Conservation (phyloP, 2,888 invertebrate species). For the Sclerodermus sp. region DNA sequence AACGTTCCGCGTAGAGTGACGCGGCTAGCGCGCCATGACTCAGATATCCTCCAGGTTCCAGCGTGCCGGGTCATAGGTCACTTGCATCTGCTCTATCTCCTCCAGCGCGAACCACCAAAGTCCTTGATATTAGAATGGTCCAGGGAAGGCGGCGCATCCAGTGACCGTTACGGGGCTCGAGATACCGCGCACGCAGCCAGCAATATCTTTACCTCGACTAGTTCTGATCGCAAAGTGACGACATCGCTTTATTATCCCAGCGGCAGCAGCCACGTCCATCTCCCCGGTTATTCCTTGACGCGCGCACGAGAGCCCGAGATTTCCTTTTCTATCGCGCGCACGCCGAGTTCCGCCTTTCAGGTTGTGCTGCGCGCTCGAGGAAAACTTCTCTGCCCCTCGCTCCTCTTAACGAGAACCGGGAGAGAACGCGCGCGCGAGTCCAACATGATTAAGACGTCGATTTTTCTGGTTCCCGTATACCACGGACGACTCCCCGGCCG, state of each 20-base stretch:
- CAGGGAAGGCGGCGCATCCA: constrained; percentile 41
- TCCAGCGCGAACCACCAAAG: constrained; percentile 33
- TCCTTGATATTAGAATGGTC: constrained; percentile 57
- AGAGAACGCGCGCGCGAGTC: too few relatives aligned
- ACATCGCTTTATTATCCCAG: constrained; percentile 41
- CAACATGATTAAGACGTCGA: too few relatives aligned
- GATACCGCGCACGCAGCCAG: constrained; percentile 6
- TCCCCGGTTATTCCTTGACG: too few relatives aligned
- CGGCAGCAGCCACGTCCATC: constrained; percentile 3
- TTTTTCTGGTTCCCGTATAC: too few relatives aligned
- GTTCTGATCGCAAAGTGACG: constrained; percentile 29
- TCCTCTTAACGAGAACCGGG: too few relatives aligned
- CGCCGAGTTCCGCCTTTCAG: too few relatives aligned
- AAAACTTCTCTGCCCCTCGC: too few relatives aligned
- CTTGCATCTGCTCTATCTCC: constrained; percentile 47
- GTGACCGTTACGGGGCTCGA: constrained; percentile 37
- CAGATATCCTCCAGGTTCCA: constrained; percentile 52
- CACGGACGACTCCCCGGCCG: too few relatives aligned
- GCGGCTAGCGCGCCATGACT: constrained; percentile 50
- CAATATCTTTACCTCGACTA: constrained; percentile 6
- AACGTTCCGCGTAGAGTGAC: constrained; percentile 15
- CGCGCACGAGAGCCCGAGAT: too few relatives aligned
- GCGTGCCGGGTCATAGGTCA: constrained; percentile 54
- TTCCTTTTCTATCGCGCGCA: too few relatives aligned
- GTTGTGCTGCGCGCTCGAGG: too few relatives aligned